Conservation (phyloP, 2,888 invertebrate species). For the Scaptomyza tumidula region DNA sequence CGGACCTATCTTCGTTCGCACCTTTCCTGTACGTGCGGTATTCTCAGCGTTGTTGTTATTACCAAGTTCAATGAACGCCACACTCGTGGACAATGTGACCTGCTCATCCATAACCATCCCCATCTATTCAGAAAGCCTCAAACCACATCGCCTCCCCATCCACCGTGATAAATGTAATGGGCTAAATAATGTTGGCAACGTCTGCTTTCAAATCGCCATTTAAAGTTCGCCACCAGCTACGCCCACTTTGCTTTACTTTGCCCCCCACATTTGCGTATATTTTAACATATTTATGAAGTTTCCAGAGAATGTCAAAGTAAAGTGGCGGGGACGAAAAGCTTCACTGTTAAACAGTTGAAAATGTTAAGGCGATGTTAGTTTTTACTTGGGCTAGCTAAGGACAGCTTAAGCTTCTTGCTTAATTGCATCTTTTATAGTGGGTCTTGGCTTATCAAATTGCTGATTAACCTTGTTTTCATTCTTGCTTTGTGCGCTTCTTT, state of each 20-base stretch:
- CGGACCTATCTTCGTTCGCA: too few relatives aligned
- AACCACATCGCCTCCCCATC: neutral
- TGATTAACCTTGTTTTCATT: constrained; percentile 48
- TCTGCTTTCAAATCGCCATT: constrained; percentile 38
- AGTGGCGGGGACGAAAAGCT: constrained; percentile 26
- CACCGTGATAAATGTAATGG: constrained; percentile 39
- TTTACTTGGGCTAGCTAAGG: constrained; percentile 5
- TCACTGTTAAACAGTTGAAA: constrained; percentile 20
- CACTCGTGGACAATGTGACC: constrained; percentile 25
- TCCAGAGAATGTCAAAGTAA: constrained; percentile 57
- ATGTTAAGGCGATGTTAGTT: constrained; percentile 18
- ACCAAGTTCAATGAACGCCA: constrained; percentile 44
- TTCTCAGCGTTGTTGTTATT: neutral
- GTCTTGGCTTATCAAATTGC: constrained; percentile 41
- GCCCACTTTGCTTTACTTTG: constrained; percentile 28
- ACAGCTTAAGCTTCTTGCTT: constrained; percentile 39
- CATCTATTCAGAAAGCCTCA: neutral
- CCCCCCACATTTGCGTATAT: constrained; percentile 25
- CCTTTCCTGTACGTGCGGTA: too few relatives aligned
- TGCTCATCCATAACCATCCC: constrained; percentile 19
- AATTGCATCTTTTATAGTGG: constrained; percentile 41
- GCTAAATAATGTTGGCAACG: constrained; percentile 15
- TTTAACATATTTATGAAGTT: constrained; percentile 53
- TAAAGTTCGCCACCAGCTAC: constrained; percentile 21
- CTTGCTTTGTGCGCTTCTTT: constrained; percentile 26